phyloP scores from a whole-genome alignment of 2,797 vertebrate genomes.

The Acanthurus lineatus region DNA sequence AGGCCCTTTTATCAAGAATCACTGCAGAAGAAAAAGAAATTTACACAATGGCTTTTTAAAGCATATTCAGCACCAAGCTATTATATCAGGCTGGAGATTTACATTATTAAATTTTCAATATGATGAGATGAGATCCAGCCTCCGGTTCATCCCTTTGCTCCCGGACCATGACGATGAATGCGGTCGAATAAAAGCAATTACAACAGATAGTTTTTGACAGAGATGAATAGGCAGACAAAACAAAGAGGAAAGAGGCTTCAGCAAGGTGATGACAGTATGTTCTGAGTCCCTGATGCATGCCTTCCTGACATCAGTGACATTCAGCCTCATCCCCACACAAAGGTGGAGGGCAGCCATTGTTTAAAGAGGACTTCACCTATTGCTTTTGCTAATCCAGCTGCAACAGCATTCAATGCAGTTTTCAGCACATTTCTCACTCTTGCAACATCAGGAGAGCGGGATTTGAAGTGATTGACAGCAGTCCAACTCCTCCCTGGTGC shows the following conservation, averaged over 20 bases:
- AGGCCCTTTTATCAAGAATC: constrained; percentile 44
- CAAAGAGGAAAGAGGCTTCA: constrained; percentile 28
- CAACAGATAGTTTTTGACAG: constrained; percentile 15
- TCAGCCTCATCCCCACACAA: not conserved
- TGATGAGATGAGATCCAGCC: constrained; percentile 25
- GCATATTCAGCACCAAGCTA: constrained; percentile 17
- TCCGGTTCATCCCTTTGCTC: constrained; percentile 5
- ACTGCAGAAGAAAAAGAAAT: constrained; percentile 24
- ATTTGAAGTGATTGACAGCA: constrained; percentile 25
- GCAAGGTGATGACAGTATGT: constrained; percentile 6
- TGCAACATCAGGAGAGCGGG: not conserved
- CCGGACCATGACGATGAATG: constrained; percentile 20
- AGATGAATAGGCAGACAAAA: constrained; percentile 37
- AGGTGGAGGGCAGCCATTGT: constrained; percentile 8
- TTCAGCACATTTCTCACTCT: constrained; percentile 18
- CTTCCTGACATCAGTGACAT: constrained; percentile 4
- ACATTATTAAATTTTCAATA: constrained; percentile 41
- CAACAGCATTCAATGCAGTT: not conserved
- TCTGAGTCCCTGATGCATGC: constrained; percentile 10
- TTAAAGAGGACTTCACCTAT: not conserved
- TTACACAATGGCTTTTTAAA: constrained; percentile 50
- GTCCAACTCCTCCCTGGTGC: constrained; percentile 3
- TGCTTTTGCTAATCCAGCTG: not conserved
- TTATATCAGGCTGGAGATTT: constrained; percentile 49
- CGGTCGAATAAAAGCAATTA: constrained; percentile 30